Base-by-base conservation (phyloP, 2,888 invertebrate species). In the Seira ritae region DNA sequence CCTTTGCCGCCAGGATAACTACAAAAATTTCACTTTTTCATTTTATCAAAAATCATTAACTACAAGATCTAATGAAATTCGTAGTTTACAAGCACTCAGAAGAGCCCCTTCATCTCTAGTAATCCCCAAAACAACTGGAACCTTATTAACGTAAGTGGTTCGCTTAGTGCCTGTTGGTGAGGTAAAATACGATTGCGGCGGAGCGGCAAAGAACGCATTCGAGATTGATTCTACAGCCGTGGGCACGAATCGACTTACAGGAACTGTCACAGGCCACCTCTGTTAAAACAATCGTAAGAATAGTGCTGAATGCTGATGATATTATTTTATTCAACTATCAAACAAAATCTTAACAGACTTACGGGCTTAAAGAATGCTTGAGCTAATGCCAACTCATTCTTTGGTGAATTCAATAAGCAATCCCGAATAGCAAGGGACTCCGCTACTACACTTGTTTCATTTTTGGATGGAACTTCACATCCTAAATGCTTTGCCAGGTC, bases 21-120 rank as follows among this genome's bases (percentile, higher is more conserved):
- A n/a, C n/a, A n/a, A n/a, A 79, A 79, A 19, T 79, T 72, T 10
- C 65, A 72, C 0, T 80, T 42, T 42, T 42, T 66, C 19, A 80
- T 66, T 12, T 67, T 31, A 31, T 31, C 31, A 31, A 31, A n/a
- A n/a, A n/a, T n/a, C 31, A 8, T 31, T 31, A 31, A 8, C 31
- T 31, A 31, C 31, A 31, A 31, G 31, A n/a, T n/a, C 31, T 31
- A 31, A n/a, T n/a, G 31, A 31, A 31, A 31, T 2, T 31, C n/a
- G 46, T 10, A n/a, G 17, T n/a, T 68, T 67, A 76, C 76, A 55
- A 6, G 76, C 65, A 3, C 68, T 66, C 8, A 55, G 60, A 8
- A 69, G 10, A 10, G 70, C 23, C 6, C 78, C 78, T 71, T 78
- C 78, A 46, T 70, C 62, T 4, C 19, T 3, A 6, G 37, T 22